Conservation (phyloP, 2,113 vertebrate genomes). For the Tylochromis polylepis region DNA sequence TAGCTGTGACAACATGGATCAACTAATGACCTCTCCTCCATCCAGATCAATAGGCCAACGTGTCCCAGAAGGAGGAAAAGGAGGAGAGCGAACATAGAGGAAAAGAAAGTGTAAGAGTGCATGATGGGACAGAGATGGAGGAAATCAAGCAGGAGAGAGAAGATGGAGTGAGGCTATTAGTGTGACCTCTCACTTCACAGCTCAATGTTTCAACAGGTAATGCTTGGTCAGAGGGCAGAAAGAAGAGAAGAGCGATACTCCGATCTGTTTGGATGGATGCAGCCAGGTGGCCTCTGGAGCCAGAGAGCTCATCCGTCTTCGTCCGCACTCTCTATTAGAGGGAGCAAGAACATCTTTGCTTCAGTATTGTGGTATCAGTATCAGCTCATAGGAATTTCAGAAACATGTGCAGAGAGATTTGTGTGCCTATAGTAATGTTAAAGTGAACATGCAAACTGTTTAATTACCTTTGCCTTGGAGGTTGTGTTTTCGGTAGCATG, state of each 20-base stretch:
- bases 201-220: slow-evolving; percentile 40
- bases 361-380: neutral
- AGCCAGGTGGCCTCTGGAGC: slow-evolving; percentile 45
- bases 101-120: neutral
- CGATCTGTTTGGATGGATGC: slow-evolving; percentile 36
- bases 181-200: slow-evolving; percentile 51
- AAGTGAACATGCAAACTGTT: neutral
- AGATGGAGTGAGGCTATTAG: slow-evolving; percentile 48
- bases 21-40: slow-evolving; percentile 25
- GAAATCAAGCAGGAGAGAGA: neutral
- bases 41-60: slow-evolving; percentile 55
- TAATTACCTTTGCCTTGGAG: neutral
- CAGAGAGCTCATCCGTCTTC: slow-evolving; percentile 44
- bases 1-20: slow-evolving; percentile 1
- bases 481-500: neutral
- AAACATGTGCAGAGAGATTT: neutral
- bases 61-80: neutral
- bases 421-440: neutral
- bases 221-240: slow-evolving; percentile 8
- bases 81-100: neutral
- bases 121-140: slow-evolving; percentile 33
- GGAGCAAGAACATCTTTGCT: slow-evolving; percentile 15
- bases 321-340: neutral
- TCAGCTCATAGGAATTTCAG: neutral
- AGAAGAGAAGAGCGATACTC: neutral